Conservation (phyloP, 2,797 vertebrate species). For the Aeoliscus strigatus region DNA sequence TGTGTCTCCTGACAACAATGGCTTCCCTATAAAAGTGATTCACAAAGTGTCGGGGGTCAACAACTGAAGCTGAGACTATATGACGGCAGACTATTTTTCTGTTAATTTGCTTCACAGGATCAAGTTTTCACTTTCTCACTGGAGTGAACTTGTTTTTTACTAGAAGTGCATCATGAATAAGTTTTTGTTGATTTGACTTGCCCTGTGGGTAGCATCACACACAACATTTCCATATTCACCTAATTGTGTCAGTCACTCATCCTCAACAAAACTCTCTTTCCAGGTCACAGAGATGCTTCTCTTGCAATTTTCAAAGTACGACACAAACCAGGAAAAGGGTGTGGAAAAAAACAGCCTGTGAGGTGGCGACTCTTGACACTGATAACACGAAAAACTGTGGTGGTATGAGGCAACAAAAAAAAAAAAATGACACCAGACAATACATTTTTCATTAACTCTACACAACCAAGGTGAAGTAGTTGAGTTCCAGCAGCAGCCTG, state of each 20-base stretch:
- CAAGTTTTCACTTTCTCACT: neutral
- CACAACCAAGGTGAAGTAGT: slow-evolving; percentile 68
- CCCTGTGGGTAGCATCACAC: slow-evolving; percentile 34
- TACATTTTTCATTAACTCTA: slow-evolving; percentile 67
- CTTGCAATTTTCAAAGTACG: slow-evolving; percentile 53
- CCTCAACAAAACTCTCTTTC: slow-evolving; percentile 50
- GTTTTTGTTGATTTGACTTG: slow-evolving; percentile 28
- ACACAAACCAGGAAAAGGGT: slow-evolving; percentile 11
- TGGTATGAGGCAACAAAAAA: slow-evolving; percentile 43
- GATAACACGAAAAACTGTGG: slow-evolving; percentile 42
- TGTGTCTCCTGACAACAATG: neutral
- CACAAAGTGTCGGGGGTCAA: slow-evolving; percentile 1
- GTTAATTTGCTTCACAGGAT: too few relatives aligned
- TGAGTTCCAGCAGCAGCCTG: slow-evolving; percentile 51
- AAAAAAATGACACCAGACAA: slow-evolving; percentile 48
- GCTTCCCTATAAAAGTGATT: neutral
- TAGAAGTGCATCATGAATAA: slow-evolving; percentile 43
- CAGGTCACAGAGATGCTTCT: slow-evolving; percentile 58
- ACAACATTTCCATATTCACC: slow-evolving; percentile 55
- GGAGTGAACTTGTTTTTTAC: slow-evolving; percentile 33
- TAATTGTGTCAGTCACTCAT: slow-evolving; percentile 64
- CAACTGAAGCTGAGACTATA: slow-evolving; percentile 3
- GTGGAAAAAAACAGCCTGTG: slow-evolving; percentile 17
- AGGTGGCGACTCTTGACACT: slow-evolving; percentile 44
- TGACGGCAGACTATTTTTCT: too few relatives aligned